Evolutionary conservation across 2,888 invertebrate species (phyloP), one percentile per base, ranked within the genome.

Genomic region (Drosophila gaucha): DNA sequence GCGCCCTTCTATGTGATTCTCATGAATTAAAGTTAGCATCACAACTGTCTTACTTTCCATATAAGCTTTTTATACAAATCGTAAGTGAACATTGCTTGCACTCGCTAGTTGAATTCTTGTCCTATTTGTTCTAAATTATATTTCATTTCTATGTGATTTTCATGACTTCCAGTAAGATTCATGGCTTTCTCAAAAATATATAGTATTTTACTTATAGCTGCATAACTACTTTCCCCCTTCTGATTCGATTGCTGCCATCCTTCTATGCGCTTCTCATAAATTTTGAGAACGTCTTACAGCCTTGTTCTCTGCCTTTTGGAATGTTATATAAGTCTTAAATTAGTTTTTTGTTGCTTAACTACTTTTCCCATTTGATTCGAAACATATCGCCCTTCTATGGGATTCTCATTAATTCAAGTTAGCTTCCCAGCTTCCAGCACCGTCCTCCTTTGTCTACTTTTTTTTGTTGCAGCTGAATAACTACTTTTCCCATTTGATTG

Each of bases 381-480:
- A 14, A 28, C 31, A 47, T 22, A 49, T 9, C 9, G 26, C 3
- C 12, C 49, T n/a, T 49, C 26, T n/a, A 46, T 30, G 28, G 28
- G 44, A 46, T 46, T 46, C 44, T 20, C 44, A 46, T 46, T 28
- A 44, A 18, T 6, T 18, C 28, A 18, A n/a, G n/a, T n/a, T n/a
- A n/a, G n/a, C n/a, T n/a, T n/a, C 44, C 2, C 28, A 28, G 44
- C 18, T 41, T 41, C 41, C 14, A n/a, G n/a, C n/a, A n/a, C n/a
- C n/a, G n/a, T n/a, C n/a, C n/a, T n/a, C n/a, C n/a, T n/a, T 20
- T 3, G 20, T 3, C 5, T 39, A n/a, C 8, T 6, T 39, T 16
- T 6, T 26, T 3, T 28, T 18, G 6, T 6, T 10, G 12, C 18
- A 20, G n/a, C 6, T 22, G 26, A 14, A 5, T 9, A 52, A 28